Evolutionary conservation across 2,888 invertebrate genomes (phyloP).

Genomic region (Tetrapedia diversipes): DNA sequence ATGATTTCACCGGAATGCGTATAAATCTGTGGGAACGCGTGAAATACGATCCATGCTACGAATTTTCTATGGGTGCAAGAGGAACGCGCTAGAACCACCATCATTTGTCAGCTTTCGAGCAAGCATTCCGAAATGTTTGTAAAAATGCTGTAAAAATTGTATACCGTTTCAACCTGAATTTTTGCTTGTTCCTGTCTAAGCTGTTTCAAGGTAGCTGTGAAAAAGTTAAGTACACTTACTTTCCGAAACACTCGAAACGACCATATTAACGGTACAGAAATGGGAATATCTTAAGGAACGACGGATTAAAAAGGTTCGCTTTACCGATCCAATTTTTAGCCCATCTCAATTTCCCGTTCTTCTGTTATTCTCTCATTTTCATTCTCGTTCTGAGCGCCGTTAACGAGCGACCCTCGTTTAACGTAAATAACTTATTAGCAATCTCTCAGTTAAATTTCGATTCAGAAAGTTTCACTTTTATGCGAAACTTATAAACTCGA

Average conservation of each 20-base stretch:
- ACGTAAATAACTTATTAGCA: neutral
- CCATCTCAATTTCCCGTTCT: too few relatives aligned
- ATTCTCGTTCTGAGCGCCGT: neutral
- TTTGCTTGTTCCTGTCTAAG: constrained; percentile 27
- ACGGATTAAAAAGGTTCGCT: too few relatives aligned
- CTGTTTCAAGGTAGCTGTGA: constrained; percentile 15
- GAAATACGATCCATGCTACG: constrained; percentile 50
- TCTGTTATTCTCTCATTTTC: too few relatives aligned
- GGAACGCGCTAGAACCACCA: constrained; percentile 33
- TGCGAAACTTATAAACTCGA: neutral
- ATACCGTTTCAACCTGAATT: constrained; percentile 63
- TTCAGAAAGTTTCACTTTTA: neutral
- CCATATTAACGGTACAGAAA: too few relatives aligned
- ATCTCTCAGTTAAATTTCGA: neutral
- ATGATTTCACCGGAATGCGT: constrained; percentile 72
- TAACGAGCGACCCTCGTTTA: neutral
- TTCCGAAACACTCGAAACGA: too few relatives aligned
- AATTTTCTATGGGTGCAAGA: constrained; percentile 41
- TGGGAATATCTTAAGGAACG: too few relatives aligned
- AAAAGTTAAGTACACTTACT: neutral
- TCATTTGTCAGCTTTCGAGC: constrained; percentile 6
- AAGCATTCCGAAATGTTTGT: constrained; percentile 47
- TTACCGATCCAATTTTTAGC: too few relatives aligned
- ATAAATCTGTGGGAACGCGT: constrained; percentile 63
- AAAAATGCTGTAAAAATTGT: too few relatives aligned